Conservation (phyloP, 53 echinoderm and acorn worm genomes). For the Luidia sarsii region DNA sequence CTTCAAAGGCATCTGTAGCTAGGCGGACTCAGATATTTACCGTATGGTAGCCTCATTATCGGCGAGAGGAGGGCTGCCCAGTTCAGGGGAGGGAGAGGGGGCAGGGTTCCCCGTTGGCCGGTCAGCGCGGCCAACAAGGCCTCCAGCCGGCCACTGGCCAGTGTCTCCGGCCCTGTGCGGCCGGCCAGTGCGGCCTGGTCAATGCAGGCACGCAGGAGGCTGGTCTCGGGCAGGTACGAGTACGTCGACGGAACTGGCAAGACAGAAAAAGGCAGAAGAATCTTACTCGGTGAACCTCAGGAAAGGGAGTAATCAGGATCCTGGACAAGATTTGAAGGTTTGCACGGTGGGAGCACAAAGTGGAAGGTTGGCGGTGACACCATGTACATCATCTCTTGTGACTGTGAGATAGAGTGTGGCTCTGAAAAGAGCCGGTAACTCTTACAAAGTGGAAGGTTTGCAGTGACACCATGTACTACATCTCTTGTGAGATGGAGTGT, state of each 20-base stretch:
- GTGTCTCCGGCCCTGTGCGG: slow-evolving; percentile 59
- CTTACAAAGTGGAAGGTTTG: too few species aligned
- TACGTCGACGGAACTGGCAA: slow-evolving; percentile 80
- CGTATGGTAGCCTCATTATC: slow-evolving; percentile 73
- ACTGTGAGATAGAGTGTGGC: too few species aligned
- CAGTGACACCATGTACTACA: too few species aligned
- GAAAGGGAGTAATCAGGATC: too few species aligned
- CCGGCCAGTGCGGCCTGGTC: slow-evolving; percentile 73
- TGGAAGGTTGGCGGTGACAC: too few species aligned
- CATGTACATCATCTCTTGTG: too few species aligned
- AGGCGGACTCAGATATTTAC: too few species aligned
- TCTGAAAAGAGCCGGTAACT: too few species aligned
- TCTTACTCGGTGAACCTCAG: neutral
- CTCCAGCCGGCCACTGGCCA: slow-evolving; percentile 59
- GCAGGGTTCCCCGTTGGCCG: slow-evolving; percentile 21
- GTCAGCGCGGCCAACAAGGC: slow-evolving; percentile 53
- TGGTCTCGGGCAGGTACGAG: slow-evolving; percentile 80
- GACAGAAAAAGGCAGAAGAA: neutral
- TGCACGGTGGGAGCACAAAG: too few species aligned
- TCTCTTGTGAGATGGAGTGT: too few species aligned
- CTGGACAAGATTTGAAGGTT: too few species aligned
- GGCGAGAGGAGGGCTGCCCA: slow-evolving; percentile 86
- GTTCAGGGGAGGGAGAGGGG: slow-evolving; percentile 84
- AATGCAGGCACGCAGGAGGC: slow-evolving; percentile 72
- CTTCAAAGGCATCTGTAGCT: too few species aligned